Evolutionary conservation across 2,113 vertebrate genomes (phyloP), one percentile per base, ranked within the genome.

Genomic region (Anas platyrhynchos): DNA sequence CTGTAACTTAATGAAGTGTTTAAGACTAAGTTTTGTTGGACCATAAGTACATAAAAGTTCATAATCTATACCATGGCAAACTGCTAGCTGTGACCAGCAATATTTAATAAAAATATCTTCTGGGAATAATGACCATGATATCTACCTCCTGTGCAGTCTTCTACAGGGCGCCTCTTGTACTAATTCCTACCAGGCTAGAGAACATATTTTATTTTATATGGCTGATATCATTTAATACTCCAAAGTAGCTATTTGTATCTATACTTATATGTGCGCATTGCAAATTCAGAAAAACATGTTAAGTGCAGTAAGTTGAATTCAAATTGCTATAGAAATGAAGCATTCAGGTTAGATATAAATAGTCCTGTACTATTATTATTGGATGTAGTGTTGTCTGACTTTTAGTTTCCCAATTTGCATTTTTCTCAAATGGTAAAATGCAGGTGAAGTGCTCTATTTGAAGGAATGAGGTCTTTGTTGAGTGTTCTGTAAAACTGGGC

Each of bases 261-360:
- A 4, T 76, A 48, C 56, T 36, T 88, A 3, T 25, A 22, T 9
- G 4, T 77, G 41, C 56, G 9, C 2, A 10, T 31, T 77, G 56
- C 32, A 91, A 94, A 90, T 16, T 59, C 62, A 66, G 43, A 91
- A 63, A 62, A 87, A 88, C 16, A 20, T 55, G 36, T 66, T 76
- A 85, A 73, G 25, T 38, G 16, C 50, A 43, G 27, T 25, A 82
- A 68, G 8, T 10, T 77, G 44, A 85, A 89, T 76, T 56, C 7
- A 72, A 82, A 89, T 76, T 89, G n/a, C 22, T 76, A 29, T 11
- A 82, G 48, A 87, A 89, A 13, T 83, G 27, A 50, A 87, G 27
- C 32, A 78, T 94, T 80, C 59, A 44, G 71, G 81, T 89, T 94
- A 95, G 82, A 50, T 96, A 94, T 91, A 95, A 91, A 93, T 93